phyloP scores from a whole-genome alignment of 2,888 invertebrate species.

The Pherbina coryleti region DNA sequence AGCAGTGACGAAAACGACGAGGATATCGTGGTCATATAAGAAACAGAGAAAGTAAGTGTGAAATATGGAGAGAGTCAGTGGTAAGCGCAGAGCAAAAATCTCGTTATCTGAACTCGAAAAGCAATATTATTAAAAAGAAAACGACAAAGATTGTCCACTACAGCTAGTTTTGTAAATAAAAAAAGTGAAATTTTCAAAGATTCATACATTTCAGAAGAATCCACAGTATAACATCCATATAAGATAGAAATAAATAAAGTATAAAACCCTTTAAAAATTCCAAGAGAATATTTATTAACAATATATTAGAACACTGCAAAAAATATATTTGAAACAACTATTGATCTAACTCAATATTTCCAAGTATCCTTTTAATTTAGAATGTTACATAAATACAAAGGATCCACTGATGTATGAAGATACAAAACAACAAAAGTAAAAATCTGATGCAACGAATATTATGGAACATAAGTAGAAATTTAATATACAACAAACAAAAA shows the following conservation, averaged over 20 bases:
- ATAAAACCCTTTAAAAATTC: background rate
- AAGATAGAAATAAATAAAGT: background rate
- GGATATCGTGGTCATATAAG: slow-evolving; percentile 68
- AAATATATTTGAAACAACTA: slow-evolving; percentile 1
- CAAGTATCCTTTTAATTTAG: no score
- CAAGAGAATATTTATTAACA: slow-evolving; percentile 13
- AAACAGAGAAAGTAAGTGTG: slow-evolving; percentile 12
- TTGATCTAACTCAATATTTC: no score
- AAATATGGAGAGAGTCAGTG: background rate
- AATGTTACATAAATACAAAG: slow-evolving; percentile 40
- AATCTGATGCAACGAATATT: slow-evolving; percentile 71
- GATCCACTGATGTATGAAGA: slow-evolving; percentile 34
- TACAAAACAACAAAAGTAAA: slow-evolving; percentile 61
- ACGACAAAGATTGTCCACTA: background rate
- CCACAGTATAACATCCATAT: background rate
- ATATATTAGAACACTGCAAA: slow-evolving; percentile 31
- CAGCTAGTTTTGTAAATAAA: background rate
- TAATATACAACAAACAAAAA: slow-evolving; percentile 57
- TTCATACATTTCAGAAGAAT: background rate
- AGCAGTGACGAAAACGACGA: slow-evolving; percentile 68
- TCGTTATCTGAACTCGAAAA: background rate
- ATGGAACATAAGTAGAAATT: slow-evolving; percentile 70
- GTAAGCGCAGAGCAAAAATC: background rate
- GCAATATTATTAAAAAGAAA: slow-evolving; percentile 3
- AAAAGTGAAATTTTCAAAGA: background rate